Evolutionary conservation across 2,888 invertebrate species (phyloP), one percentile per base, ranked within the genome.

Genomic region (Ypsolopha scabrella): DNA sequence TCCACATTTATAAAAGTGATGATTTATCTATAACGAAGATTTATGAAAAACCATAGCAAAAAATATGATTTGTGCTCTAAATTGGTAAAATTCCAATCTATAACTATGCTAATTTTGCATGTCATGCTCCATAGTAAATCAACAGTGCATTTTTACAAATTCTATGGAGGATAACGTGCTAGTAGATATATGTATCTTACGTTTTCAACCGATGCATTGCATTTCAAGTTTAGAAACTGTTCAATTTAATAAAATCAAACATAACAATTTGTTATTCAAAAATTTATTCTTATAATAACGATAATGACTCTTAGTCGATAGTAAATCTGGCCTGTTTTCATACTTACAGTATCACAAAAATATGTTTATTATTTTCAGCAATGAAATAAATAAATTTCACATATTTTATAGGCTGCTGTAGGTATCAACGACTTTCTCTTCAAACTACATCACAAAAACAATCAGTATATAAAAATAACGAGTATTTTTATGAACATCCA

Each of bases 231-330:
- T 82, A 69, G 65, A 67, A 72, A 72, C 71, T 81, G 82, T 85
- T 85, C 83, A 85, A 85, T 85, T 85, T 75, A 75, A 76, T 80
- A 79, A 74, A 86, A 85, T 83, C 82, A 85, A 85, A 85, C 85
- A 54, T 55, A 76, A 80, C 69, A 75, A 65, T 69, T 72, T 70
- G 62, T 66, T 66, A 63, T 74, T 72, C 72, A 60, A 74, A n/a
- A n/a, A n/a, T n/a, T n/a, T n/a, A n/a, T n/a, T n/a, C n/a, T n/a
- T 67, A 68, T 72, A 35, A 78, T 64, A 68, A 70, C 60, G 62
- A 69, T 67, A 74, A 72, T 72, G 72, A 74, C 73, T 66, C 72
- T 62, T 65, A 70, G 68, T 75, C 68, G 59, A 65, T 66, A 63
- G 69, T 64, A 70, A 65, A 67, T 75, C 76, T 76, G 77, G 77